A percentile compares a stretch with the other conserved stretches of the same genome.
phyloP scores from a whole-genome alignment of 2,797 vertebrate species.

The Lutjanus argentimaculatus region DNA sequence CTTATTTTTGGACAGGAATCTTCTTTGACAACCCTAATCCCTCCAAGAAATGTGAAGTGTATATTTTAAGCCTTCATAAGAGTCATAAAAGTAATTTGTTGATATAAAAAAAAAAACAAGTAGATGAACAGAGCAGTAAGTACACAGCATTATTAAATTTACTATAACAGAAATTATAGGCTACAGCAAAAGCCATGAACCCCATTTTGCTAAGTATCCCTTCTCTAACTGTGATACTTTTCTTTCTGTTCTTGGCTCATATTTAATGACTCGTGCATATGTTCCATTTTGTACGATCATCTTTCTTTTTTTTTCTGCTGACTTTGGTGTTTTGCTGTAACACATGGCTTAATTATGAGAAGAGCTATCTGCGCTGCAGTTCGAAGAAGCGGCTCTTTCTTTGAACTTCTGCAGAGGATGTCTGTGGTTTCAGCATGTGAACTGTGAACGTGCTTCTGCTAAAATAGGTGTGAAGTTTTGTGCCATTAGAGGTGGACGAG shows the following conservation, averaged over 20 bases:
- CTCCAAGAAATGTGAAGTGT: neutral
- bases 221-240: slow-evolving; percentile 1
- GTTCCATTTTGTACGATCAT: slow-evolving; percentile 51
- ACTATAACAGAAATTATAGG: neutral
- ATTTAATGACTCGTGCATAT: slow-evolving; percentile 39
- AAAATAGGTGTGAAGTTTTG: neutral
- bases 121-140: neutral
- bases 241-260: slow-evolving; percentile 29
- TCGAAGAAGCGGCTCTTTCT: slow-evolving; percentile 42
- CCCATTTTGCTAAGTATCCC: neutral
- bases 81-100: slow-evolving; percentile 10
- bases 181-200: neutral
- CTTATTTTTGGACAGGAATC: neutral
- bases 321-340: slow-evolving; percentile 32
- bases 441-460: slow-evolving; percentile 1
- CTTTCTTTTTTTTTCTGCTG: slow-evolving; percentile 54
- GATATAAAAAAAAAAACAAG: neutral
- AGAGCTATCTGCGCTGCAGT: slow-evolving; percentile 37
- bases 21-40: neutral
- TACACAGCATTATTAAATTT: neutral
- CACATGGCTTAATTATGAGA: slow-evolving; percentile 49
- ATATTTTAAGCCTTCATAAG: neutral
- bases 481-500: rapidly evolving
- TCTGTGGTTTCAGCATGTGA: slow-evolving; percentile 13
- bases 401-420: slow-evolving; percentile 14